Percentiles rank a stretch among this genome's conserved stretches.
Evolutionary conservation across 2,888 invertebrate genomes (phyloP).

Genomic region (Imbricaverruca yamaguchii): DNA sequence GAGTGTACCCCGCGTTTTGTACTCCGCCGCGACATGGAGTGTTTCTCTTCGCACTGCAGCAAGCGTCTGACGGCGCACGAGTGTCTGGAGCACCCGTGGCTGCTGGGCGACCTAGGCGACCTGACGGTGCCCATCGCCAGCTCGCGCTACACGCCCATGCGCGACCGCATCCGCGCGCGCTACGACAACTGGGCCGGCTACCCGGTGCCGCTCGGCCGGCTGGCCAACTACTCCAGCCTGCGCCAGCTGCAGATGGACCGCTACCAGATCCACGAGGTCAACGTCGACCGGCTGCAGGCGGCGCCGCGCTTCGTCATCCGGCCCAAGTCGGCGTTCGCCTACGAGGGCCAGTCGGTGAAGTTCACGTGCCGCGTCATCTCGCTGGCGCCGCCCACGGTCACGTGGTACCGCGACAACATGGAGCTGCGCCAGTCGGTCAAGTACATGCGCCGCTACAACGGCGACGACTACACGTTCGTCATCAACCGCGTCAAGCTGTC

Average conservation of each 20-base stretch:
- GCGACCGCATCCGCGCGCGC: conserved; percentile 76
- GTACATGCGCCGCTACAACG: conserved; percentile 96
- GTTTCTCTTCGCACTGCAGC: conserved; percentile 45
- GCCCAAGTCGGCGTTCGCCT: conserved; percentile 90
- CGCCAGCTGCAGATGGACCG: conserved; percentile 92
- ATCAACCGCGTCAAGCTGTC: conserved; percentile 92
- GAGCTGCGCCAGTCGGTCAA: conserved; percentile 95
- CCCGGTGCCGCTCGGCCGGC: conserved; percentile 85
- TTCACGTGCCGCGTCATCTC: conserved; percentile 96
- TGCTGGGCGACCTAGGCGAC: conserved; percentile 73
- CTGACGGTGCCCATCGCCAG: conserved; percentile 70
- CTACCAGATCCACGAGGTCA: conserved; percentile 91
- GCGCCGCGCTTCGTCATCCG: conserved; percentile 96
- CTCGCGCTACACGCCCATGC: conserved; percentile 73
- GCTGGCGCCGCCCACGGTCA: conserved; percentile 84
- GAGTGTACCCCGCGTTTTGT: too few species aligned
- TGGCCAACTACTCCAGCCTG: conserved; percentile 94
- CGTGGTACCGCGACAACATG: conserved; percentile 89
- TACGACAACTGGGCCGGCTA: conserved; percentile 75
- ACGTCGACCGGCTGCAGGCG: conserved; percentile 94
- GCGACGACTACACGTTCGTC: conserved; percentile 94
- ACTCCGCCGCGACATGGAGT: too few species aligned
- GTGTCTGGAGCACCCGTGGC: conserved; percentile 89
- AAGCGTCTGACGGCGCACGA: conserved; percentile 98
- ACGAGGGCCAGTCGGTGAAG: conserved; percentile 94